phyloP scores from a whole-genome alignment of 2,113 vertebrate species.

The Tetrax tetrax region DNA sequence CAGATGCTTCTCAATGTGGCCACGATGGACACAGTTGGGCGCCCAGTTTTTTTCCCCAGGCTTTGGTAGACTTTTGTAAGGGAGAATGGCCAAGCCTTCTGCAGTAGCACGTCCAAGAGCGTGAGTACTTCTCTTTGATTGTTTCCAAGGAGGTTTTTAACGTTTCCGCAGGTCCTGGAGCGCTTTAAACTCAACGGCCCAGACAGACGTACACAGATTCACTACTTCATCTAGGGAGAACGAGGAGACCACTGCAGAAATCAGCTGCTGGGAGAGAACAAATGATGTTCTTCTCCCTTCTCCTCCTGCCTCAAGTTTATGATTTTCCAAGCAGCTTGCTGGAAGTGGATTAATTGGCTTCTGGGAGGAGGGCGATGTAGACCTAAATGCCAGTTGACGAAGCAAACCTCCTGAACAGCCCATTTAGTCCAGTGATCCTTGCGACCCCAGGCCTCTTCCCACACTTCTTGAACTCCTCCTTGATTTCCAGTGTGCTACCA shows the following conservation, averaged over 20 bases:
- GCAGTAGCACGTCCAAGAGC: neutral
- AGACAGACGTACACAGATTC: neutral
- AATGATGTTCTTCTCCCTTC: neutral
- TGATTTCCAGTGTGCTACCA: neutral
- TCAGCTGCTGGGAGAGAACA: neutral
- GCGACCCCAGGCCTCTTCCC: neutral
- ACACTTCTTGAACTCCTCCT: neutral
- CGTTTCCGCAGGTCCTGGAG: neutral
- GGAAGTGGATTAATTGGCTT: neutral
- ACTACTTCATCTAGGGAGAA: neutral
- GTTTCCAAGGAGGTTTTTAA: neutral
- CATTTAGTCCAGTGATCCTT: neutral
- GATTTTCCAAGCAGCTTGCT: neutral
- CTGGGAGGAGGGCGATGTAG: neutral
- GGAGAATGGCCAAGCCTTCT: neutral
- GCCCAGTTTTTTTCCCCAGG: no score
- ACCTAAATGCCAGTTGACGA: neutral
- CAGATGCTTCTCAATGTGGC: no score
- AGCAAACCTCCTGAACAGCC: neutral
- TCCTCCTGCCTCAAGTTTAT: neutral
- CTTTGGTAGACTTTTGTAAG: neutral
- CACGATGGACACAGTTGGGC: no score
- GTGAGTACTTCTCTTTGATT: neutral
- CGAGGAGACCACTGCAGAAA: neutral
- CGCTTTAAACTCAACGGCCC: neutral